Conservation (phyloP, 2,888 invertebrate species). For the Antheraea assamensis region DNA sequence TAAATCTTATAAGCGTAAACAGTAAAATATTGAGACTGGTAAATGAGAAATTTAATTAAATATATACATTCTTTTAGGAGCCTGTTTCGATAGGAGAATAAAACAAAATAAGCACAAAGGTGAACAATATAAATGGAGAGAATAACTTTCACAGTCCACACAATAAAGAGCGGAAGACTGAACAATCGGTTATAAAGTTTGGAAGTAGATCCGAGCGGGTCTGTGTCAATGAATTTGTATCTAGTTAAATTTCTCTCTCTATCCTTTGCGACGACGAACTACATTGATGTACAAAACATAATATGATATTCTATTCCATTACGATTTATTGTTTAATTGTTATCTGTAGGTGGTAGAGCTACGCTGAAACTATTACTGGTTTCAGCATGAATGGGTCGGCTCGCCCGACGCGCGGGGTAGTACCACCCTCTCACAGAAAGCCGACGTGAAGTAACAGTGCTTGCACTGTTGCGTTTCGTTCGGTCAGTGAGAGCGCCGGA, state of each 20-base stretch:
- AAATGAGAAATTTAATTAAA: not conserved
- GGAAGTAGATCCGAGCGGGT: conserved; percentile 10
- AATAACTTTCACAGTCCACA: conserved; percentile 2
- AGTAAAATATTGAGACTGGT: no score
- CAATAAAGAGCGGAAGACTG: conserved; percentile 9
- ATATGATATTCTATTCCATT: conserved; percentile 18
- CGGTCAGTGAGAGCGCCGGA: no score
- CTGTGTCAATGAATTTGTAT: conserved; percentile 52
- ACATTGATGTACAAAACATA: conserved; percentile 16
- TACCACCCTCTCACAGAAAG: no score
- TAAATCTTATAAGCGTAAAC: no score
- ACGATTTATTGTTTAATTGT: not conserved
- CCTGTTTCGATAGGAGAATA: not conserved
- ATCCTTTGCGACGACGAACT: conserved; percentile 14
- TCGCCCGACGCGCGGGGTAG: no score
- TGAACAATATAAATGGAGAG: not conserved
- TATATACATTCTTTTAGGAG: not conserved
- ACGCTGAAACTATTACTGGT: no score
- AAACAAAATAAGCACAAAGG: not conserved
- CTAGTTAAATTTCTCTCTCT: conserved; percentile 49
- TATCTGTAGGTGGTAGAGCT: no score
- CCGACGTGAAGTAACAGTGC: no score
- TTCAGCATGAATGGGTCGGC: no score
- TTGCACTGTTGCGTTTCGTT: no score
- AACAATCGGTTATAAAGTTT: conserved; percentile 22